Percentiles rank a stretch among this genome's conserved stretches.
Evolutionary conservation across 2,113 vertebrate species (phyloP).

Genomic region (Apistogramma diplotaenia): DNA sequence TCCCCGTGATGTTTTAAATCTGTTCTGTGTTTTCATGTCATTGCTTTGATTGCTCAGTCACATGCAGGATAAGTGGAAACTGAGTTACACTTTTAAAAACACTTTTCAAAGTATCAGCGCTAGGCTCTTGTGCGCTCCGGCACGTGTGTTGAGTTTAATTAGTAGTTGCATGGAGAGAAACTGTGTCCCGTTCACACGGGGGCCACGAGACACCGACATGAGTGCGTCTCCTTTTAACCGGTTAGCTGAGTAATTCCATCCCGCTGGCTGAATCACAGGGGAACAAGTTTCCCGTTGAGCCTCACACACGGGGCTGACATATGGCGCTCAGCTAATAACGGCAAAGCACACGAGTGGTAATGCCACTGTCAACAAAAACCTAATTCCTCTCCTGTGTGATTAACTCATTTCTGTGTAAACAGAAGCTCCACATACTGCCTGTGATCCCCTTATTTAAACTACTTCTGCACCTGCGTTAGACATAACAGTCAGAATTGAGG

Average conservation of each 20-base stretch:
- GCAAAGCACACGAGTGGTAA: background rate
- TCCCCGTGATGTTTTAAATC: slow-evolving; percentile 32
- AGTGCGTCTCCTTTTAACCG: slow-evolving; percentile 56
- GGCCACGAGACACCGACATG: slow-evolving; percentile 16
- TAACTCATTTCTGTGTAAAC: slow-evolving; percentile 21
- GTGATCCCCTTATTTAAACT: background rate
- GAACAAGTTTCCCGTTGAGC: slow-evolving; percentile 42
- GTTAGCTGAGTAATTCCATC: slow-evolving; percentile 35
- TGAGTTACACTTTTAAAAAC: slow-evolving; percentile 4
- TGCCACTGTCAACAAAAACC: slow-evolving; percentile 21
- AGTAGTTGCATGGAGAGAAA: slow-evolving; percentile 14
- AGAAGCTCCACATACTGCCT: background rate
- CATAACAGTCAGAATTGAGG: background rate
- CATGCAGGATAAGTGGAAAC: background rate
- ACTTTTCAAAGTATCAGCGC: background rate
- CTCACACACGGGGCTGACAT: slow-evolving; percentile 12
- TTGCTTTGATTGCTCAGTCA: slow-evolving; percentile 1
- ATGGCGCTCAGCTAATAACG: slow-evolving; percentile 1
- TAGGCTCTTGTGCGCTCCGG: background rate
- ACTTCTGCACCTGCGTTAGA: slow-evolving; percentile 3
- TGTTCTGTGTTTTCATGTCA: slow-evolving; percentile 15
- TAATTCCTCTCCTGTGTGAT: slow-evolving; percentile 25
- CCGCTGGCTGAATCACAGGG: slow-evolving; percentile 46
- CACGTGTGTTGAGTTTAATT: slow-evolving; percentile 40
- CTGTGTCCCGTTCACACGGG: slow-evolving; percentile 11